Evolutionary conservation across 2,797 vertebrate genomes (phyloP).

Genomic region (Anguilla pacifica): DNA sequence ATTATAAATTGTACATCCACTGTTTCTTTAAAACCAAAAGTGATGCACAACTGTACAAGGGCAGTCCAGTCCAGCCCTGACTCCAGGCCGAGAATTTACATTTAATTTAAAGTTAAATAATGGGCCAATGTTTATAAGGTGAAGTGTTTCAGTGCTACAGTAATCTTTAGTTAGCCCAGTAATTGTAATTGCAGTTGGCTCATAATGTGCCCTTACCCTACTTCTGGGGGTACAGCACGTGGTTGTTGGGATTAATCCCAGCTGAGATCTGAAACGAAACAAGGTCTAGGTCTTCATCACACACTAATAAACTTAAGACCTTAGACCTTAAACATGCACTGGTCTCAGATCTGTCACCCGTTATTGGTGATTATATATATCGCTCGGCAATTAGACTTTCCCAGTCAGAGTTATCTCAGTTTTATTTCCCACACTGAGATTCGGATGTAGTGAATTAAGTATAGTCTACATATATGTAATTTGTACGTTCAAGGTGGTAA

Average conservation of each 20-base stretch:
- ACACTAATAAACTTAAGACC: background rate
- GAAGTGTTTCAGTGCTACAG: background rate
- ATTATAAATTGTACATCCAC: constrained; percentile 69
- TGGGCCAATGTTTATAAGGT: background rate
- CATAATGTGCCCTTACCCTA: background rate
- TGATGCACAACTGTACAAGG: background rate
- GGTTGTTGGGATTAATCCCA: background rate
- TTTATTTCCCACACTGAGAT: background rate
- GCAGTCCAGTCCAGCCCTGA: background rate
- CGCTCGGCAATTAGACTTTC: background rate
- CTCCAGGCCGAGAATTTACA: background rate
- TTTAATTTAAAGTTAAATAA: background rate
- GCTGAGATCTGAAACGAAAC: background rate
- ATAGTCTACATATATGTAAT: background rate
- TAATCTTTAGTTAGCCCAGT: background rate
- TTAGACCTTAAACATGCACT: background rate
- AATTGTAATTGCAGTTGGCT: background rate
- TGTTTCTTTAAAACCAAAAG: constrained; percentile 48
- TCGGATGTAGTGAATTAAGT: background rate
- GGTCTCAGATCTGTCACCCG: background rate
- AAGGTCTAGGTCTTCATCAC: background rate
- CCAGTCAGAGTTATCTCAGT: background rate
- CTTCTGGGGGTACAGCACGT: too few species aligned
- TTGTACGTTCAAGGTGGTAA: too few species aligned
- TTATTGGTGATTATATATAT: background rate